Percentiles rank a stretch among this genome's conserved stretches.
Conservation (phyloP, 2,113 vertebrate genomes). For the Gopherus evgoodei region DNA sequence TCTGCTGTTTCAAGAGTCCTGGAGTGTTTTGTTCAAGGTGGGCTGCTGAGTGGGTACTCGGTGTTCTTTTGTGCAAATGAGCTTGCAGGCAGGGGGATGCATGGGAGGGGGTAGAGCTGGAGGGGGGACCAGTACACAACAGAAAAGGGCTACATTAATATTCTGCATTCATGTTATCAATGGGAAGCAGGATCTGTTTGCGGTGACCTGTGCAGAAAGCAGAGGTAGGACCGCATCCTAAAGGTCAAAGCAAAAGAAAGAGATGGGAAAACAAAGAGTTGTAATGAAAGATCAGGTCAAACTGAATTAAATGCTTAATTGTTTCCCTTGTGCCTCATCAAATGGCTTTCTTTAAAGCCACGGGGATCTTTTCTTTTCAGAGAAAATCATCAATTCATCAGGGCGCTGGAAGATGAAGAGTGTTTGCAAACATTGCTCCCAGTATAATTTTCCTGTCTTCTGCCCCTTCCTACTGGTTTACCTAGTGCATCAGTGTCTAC, state of each 20-base stretch:
- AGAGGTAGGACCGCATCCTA: slow-evolving; percentile 3
- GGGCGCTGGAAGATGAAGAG: slow-evolving; percentile 37
- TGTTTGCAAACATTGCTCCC: slow-evolving; percentile 66
- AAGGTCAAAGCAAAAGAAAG: slow-evolving; percentile 58
- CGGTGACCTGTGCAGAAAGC: slow-evolving; percentile 40
- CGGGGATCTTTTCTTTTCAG: slow-evolving; percentile 54
- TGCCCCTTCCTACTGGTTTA: slow-evolving; percentile 51
- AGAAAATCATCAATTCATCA: slow-evolving; percentile 59
- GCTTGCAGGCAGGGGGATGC: slow-evolving; percentile 24
- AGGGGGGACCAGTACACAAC: slow-evolving; percentile 17
- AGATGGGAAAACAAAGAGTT: slow-evolving; percentile 54
- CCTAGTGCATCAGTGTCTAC: neutral
- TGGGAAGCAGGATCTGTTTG: slow-evolving; percentile 57
- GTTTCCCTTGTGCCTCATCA: slow-evolving; percentile 62
- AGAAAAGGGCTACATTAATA: slow-evolving; percentile 35
- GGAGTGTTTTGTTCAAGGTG: slow-evolving; percentile 78
- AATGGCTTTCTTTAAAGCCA: slow-evolving; percentile 57
- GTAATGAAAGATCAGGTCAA: slow-evolving; percentile 66
- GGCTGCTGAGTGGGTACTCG: slow-evolving; percentile 71
- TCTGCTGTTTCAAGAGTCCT: slow-evolving; percentile 74
- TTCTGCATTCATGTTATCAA: slow-evolving; percentile 34
- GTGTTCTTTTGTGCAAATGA: slow-evolving; percentile 67
- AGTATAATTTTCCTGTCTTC: slow-evolving; percentile 49
- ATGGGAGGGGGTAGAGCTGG: neutral
- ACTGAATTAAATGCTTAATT: slow-evolving; percentile 70